Evolutionary conservation across 2,888 invertebrate species (phyloP).

Genomic region (Sinhomidia bicolor): DNA sequence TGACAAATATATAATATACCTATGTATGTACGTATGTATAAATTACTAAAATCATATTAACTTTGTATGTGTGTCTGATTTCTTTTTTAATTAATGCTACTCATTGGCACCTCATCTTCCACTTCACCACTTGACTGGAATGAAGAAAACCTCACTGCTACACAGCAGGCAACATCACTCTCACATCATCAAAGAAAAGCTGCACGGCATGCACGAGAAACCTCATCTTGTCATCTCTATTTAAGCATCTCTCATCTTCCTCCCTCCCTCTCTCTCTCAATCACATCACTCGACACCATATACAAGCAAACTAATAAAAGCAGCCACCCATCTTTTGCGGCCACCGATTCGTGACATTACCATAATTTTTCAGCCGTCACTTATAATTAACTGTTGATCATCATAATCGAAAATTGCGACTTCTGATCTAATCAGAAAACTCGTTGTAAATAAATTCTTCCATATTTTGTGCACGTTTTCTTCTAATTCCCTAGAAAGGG

Average conservation of each 20-base stretch:
- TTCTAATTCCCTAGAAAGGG: not conserved
- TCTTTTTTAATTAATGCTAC: constrained; percentile 49
- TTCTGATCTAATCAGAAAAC: not conserved
- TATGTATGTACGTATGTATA: not conserved
- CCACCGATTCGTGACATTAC: not conserved
- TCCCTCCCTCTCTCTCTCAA: no score
- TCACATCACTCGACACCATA: not conserved
- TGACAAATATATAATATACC: no score
- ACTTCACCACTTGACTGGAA: constrained; percentile 50
- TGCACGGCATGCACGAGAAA: not conserved
- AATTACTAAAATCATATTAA: constrained; percentile 25
- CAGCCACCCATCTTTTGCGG: not conserved
- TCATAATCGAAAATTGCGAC: not conserved
- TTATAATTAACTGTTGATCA: not conserved
- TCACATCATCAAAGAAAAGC: not conserved
- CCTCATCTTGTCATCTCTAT: not conserved
- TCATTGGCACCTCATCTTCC: constrained; percentile 23
- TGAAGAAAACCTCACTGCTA: constrained; percentile 11
- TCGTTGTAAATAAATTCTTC: not conserved
- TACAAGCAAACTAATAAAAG: no score
- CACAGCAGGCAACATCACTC: not conserved
- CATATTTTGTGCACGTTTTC: constrained; percentile 27
- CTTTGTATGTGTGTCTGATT: constrained; percentile 15
- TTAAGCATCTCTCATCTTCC: no score
- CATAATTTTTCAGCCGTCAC: not conserved